These are phyloP conservation scores for Sarcophaga subvicina DNA, from an alignment of 2,888 invertebrate genomes.

Conservation along the genomic window DNA sequence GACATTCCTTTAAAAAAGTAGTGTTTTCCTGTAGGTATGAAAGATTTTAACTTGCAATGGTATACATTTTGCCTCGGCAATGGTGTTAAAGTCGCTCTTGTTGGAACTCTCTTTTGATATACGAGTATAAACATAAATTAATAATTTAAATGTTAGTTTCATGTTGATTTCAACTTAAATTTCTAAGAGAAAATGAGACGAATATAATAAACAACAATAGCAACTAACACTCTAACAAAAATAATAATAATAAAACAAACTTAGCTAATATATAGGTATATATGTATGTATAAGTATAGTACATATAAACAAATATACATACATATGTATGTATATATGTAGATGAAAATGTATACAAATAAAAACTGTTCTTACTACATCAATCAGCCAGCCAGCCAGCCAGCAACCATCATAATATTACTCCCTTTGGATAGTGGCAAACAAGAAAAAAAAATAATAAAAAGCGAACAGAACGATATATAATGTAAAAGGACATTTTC, in stretches of 20 bases:
- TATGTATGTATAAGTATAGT: neutral
- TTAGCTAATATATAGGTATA: neutral
- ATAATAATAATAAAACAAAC: neutral
- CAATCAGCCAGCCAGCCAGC: slow-evolving; percentile 19
- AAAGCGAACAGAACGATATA: neutral
- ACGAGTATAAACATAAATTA: slow-evolving; percentile 21
- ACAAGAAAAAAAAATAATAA: slow-evolving; percentile 11
- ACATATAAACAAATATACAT: neutral
- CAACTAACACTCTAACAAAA: slow-evolving; percentile 23
- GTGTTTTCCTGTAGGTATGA: too few relatives aligned
- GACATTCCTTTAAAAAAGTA: too few relatives aligned
- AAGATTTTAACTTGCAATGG: too few relatives aligned
- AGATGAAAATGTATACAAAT: slow-evolving; percentile 14
- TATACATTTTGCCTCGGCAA: neutral
- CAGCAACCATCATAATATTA: slow-evolving; percentile 34
- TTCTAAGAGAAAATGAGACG: slow-evolving; percentile 20
- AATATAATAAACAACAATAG: slow-evolving; percentile 19
- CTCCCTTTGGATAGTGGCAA: slow-evolving; percentile 37
- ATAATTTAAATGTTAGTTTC: slow-evolving; percentile 25
- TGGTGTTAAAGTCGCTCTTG: slow-evolving; percentile 6
- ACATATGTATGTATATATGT: slow-evolving; percentile 2
- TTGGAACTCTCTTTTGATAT: neutral
- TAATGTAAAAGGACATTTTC: slow-evolving; percentile 49
- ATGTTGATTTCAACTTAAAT: slow-evolving; percentile 45
- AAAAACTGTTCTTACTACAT: slow-evolving; percentile 1